Evolutionary conservation across 2,113 vertebrate species (phyloP), one percentile per base, ranked within the genome.

Genomic region (Oriolus oriolus): DNA sequence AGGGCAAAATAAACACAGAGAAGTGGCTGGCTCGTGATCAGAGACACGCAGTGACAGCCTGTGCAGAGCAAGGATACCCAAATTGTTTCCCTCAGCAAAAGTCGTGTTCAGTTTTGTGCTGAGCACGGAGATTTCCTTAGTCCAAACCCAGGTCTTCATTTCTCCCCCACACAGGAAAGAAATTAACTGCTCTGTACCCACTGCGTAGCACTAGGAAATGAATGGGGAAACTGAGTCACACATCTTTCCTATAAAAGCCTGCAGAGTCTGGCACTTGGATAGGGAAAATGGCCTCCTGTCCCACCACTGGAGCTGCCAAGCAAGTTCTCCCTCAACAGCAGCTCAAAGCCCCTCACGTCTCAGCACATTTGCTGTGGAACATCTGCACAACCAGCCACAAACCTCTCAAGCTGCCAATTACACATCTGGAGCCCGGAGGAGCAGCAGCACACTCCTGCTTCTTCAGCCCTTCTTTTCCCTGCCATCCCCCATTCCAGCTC

Each of bases 371-470:
- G 63, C 73, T 66, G 52, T 30, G n/a, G 35, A 77, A 69, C 82
- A 84, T 28, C 68, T 77, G 45, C 54, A 92, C 54, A 56, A 28
- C 12, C 64, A 64, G 56, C 41, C 59, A 22, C 10, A 31, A 56
- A 69, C 0, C 0, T 12, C 17, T 53, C 61, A 26, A 0, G 1
- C 41, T 57, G 71, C 15, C 60, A 47, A 19, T 24, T 16, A 11
- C 10, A 49, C 1, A 4, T 20, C 31, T 37, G 57, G 77, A 64
- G 28, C 33, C 8, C 64, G 69, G 22, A 74, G 54, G 10, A 73
- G 39, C 52, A 76, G 47, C 47, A 57, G 47, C 17, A 37, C 35
- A 18, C 14, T 45, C 31, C 54, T 47, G 70, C 66, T 57, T 50
- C 63, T 77, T 64, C 70, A 81, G 27, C 27, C 42, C 42, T 47